Evolutionary conservation across 2,888 invertebrate species (phyloP).

Genomic region (Trichopria drosophilae): DNA sequence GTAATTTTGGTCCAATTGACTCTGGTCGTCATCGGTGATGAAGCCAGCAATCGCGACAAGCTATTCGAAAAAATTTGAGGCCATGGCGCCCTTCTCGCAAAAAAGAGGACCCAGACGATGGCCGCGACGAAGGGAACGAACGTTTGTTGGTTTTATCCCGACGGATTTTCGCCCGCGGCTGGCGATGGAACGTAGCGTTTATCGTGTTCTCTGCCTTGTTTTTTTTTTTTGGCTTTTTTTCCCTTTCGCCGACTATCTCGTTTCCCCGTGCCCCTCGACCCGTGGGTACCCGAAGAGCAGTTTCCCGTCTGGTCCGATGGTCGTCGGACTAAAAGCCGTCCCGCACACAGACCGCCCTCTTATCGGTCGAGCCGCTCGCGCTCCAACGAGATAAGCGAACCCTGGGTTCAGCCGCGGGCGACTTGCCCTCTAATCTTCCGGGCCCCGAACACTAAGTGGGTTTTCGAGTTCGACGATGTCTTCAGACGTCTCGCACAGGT

Average conservation of each 20-base stretch:
- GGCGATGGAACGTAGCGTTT: too few species aligned
- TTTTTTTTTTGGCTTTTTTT: slow-evolving; percentile 7
- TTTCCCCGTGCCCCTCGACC: slow-evolving; percentile 12
- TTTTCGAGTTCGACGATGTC: slow-evolving; percentile 52
- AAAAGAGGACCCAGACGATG: too few species aligned
- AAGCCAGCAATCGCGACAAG: too few species aligned
- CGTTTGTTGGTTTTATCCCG: too few species aligned
- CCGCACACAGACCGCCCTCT: slow-evolving; percentile 43
- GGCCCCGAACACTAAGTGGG: slow-evolving; percentile 49
- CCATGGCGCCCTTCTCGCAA: too few species aligned
- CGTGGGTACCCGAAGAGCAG: slow-evolving; percentile 4
- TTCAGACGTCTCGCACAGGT: slow-evolving; percentile 30
- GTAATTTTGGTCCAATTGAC: too few species aligned
- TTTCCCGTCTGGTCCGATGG: slow-evolving; percentile 27
- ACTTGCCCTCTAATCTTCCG: slow-evolving; percentile 51
- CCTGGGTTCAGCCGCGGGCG: slow-evolving; percentile 24
- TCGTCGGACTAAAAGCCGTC: slow-evolving; percentile 38
- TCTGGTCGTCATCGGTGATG: too few species aligned
- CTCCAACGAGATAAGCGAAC: slow-evolving; percentile 35
- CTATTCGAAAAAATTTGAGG: too few species aligned
- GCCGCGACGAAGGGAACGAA: too few species aligned
- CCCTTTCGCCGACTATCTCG: slow-evolving; percentile 1
- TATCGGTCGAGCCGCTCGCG: slow-evolving; percentile 40
- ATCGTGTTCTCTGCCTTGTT: slow-evolving; percentile 7
- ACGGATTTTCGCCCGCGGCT: too few species aligned